Evolutionary conservation across 1,140 invertebrate species (phyloP), one percentile per base, ranked within the genome.

Genomic region (Trachymyrmex cornetzi): DNA sequence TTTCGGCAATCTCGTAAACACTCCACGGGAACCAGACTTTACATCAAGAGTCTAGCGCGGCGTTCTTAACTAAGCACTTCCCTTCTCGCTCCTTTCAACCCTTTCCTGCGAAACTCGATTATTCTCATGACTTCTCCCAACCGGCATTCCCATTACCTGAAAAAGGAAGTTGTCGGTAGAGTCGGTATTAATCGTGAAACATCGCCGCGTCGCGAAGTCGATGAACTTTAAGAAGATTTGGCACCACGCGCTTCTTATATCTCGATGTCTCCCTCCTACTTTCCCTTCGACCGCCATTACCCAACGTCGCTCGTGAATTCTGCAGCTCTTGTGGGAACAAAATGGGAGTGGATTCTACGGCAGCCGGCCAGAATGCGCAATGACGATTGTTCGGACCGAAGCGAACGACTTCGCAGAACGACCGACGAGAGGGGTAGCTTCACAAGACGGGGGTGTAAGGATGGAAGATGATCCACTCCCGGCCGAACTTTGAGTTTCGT

Each of bases 361-460:
- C 57, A 72, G 79, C 7, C 67, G 44, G 38, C 27, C 55, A 59
- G 77, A 84, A 84, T 79, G 80, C 85, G 72, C 75, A 86, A 85
- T 80, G 90, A 89, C 89, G 87, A 90, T 91, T 88, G 87, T 90
- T 87, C 87, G 77, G 69, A 63, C 38, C 14, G 27, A 22, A 24
- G 67, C 22, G 27, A 55, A 77, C 89, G 72, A 84, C 80, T 80
- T 82, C 38, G 61, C n/a, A 16, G 14, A 19, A 66, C 61, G 61
- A 63, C 34, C 75, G 34, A 44, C 19, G n/a, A 30, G 63, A 53
- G 71, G 24, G 38, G 66, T 50, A 19, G 80, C 30, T 57, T 44
- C 53, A 12, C 9, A 14, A 34, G 19, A 59, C 3, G 30, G 27
- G 59, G 75, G 53, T 9, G 34, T 14, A 5, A 19, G 19, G 44